Evolutionary conservation across 2,888 invertebrate genomes (phyloP).

Genomic region (Cosmorhoe ocellata): DNA sequence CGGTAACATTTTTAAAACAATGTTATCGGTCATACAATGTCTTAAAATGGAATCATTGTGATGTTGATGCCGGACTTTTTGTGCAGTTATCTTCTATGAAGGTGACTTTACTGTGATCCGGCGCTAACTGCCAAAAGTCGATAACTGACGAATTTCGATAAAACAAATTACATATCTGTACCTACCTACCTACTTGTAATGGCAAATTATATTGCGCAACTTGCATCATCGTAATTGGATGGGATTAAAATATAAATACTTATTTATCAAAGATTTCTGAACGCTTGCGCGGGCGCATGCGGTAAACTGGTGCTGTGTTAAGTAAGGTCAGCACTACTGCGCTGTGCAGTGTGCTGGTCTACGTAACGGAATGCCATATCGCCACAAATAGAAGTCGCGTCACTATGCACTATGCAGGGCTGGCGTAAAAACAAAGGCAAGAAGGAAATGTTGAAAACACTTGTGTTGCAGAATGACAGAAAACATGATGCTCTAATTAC

Average conservation of each 20-base stretch:
- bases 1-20: conserved; percentile 17
- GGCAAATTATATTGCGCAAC: conserved; percentile 4
- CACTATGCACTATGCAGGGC: not conserved
- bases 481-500: too few species aligned
- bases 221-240: not conserved
- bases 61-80: conserved; percentile 24
- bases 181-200: not conserved
- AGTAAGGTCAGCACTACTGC: conserved; percentile 64
- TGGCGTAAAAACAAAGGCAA: not conserved
- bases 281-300: conserved; percentile 33
- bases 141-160: conserved; percentile 25
- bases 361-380: conserved; percentile 42
- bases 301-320: conserved; percentile 59
- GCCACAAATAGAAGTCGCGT: conserved; percentile 8
- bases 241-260: too few species aligned
- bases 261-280: too few species aligned
- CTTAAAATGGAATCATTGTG: conserved; percentile 19
- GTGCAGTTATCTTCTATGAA: conserved; percentile 49
- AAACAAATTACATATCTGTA: conserved; percentile 9
- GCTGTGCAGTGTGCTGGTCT: conserved; percentile 44
- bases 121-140: conserved; percentile 26
- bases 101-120: conserved; percentile 57
- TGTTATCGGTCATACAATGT: conserved; percentile 36
- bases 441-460: not conserved
- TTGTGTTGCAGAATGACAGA: too few species aligned